Base-by-base conservation (phyloP, 2,113 vertebrate genomes). In the Excalfactoria chinensis region DNA sequence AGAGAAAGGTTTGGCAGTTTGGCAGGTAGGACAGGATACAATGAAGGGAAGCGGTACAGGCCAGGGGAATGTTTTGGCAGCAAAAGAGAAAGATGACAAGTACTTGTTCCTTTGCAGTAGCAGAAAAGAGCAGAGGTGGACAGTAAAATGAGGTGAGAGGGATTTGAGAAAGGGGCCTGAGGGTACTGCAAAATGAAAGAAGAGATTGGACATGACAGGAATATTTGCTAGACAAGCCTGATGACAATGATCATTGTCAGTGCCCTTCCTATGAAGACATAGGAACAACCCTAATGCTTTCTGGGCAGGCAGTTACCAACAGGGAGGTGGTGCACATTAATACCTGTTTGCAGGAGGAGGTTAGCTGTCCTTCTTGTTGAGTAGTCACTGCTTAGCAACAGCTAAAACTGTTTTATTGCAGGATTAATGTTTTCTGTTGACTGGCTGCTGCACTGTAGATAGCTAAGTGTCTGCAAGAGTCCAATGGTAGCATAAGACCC, bases 121-220 rank as follows among this genome's bases (percentile, higher is more conserved):
- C 21, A 66, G 44, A 16, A 69, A 67, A 76, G 41, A 76, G 34
- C 18, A 4, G 25, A 88, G 21, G 34, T 30, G 7, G 15, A 35
- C 11, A 35, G 17, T 30, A 56, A 43, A 67, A 32, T 32, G 13
- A 70, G 17, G 12, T 49, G 28, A 88, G 34, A 83, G 6, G 5
- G 26, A 70, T 86, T 86, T 85, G 60, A 89, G 75, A 71, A 80
- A 0, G 46, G 15, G n/a, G 56, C 90, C 82, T 68, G 37, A 74
- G 64, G 92, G 32, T 88, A 84, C 34, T 88, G 79, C 93, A 94
- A 89, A 86, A 83, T 59, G 56, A 34, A 80, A 90, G 63, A 85
- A 8, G 2, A 22, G 32, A 88, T 83, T 43, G 84, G 64, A 71
- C 2, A 1, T 17, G 69, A 56, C 46, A 93, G 41, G 5, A 83